Evolutionary conservation across 1,140 invertebrate genomes (phyloP).

Genomic region (Diachasmimorpha longicaudata): DNA sequence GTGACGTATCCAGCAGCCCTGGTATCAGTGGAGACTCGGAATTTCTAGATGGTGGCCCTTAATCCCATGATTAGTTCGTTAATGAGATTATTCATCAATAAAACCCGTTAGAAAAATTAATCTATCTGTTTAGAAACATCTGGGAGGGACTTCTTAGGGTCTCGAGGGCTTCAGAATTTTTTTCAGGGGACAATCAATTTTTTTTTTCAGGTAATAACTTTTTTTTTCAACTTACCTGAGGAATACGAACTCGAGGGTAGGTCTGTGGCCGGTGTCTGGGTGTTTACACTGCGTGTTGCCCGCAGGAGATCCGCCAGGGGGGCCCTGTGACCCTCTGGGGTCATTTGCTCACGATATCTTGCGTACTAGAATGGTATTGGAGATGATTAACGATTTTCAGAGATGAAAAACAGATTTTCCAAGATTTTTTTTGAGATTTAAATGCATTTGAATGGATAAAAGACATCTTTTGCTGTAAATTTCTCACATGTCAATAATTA

Average conservation of each 20-base stretch:
- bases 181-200: not conserved
- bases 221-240: constrained; percentile 57
- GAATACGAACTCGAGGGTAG: constrained; percentile 65
- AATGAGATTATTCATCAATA: not conserved
- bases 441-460: not conserved
- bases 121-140: not conserved
- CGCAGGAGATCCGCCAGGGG: constrained; percentile 78
- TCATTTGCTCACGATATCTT: constrained; percentile 64
- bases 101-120: not conserved
- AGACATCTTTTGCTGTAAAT: no score
- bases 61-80: constrained; percentile 45
- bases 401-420: not conserved
- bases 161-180: not conserved
- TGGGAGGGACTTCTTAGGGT: no score
- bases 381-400: not conserved
- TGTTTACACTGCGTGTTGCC: constrained; percentile 78
- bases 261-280: constrained; percentile 76
- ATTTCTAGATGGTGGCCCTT: constrained; percentile 67
- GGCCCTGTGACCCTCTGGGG: constrained; percentile 83
- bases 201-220: constrained; percentile 23
- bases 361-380: constrained; percentile 46
- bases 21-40: constrained; percentile 67
- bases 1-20: constrained; percentile 65
- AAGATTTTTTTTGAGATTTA: not conserved
- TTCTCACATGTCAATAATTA: no score